Evolutionary conservation across 2,113 vertebrate genomes (phyloP), one percentile per base, ranked within the genome.

Genomic region (Electrona antarctica): DNA sequence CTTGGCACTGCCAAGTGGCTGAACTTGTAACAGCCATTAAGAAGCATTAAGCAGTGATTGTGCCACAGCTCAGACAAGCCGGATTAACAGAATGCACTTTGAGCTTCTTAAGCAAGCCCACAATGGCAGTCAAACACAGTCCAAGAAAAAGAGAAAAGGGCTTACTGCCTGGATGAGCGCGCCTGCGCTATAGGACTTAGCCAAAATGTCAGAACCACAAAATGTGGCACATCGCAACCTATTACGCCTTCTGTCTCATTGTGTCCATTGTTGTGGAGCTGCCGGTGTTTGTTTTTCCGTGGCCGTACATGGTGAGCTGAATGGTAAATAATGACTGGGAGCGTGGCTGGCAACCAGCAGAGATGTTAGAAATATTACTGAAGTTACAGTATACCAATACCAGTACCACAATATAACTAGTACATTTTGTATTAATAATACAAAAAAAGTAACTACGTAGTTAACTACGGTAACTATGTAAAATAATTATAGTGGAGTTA

Each of bases 21-120:
- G 71, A 82, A 82, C 75, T 79, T 80, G 68, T 85, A 71, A 86
- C 75, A 80, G 56, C 65, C 61, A 46, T 86, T 86, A 56, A 67
- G 62, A 78, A 71, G 76, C 64, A 68, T 71, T 41, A 41, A 41
- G 33, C 33, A 41, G 33, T 41, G 33, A 41, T 41, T 85, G 67
- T 55, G 67, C 76, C 66, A 56, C 69, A 73, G 90, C 84, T 88
- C 81, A 87, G 79, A 77, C 77, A 13, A 58, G 67, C 64, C 76
- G 92, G 89, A 92, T 92, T 92, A 89, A 83, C 80, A 82, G 76
- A 77, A 63, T 58, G 56, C 79, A 83, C 80, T 87, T 91, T 80
- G 74, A 80, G 88, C 84, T 80, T 86, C 81, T 88, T 87, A 85
- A 85, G 55, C 79, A 77, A 86, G 71, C 68, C 33, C 68, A 79